Percentiles rank a stretch among this genome's conserved stretches.
phyloP scores from a whole-genome alignment of 2,888 invertebrate genomes.

The Oxycera nigricornis region DNA sequence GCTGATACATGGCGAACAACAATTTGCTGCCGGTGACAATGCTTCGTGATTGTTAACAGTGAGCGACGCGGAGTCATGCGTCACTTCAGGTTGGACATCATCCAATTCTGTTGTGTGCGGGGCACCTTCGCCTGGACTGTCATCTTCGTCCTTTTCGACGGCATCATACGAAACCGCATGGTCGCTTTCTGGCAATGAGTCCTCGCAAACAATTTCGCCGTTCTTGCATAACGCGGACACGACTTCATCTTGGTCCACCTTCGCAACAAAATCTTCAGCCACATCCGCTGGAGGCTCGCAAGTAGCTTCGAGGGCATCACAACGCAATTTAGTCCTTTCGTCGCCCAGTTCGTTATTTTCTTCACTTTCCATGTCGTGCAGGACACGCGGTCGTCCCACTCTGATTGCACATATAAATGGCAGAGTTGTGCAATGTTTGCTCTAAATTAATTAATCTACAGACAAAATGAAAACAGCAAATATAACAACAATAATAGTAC shows the following conservation, averaged over 20 bases:
- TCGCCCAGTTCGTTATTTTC: not conserved
- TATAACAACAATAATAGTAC: too few relatives aligned
- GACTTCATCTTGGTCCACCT: not conserved
- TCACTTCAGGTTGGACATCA: too few relatives aligned
- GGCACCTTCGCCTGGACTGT: not conserved
- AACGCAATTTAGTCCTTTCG: not conserved
- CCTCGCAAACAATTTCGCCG: not conserved
- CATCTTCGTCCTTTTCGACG: not conserved
- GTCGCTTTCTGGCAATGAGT: not conserved
- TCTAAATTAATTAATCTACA: too few relatives aligned
- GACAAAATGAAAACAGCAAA: too few relatives aligned
- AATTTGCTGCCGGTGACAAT: conserved; percentile 13
- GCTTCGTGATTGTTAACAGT: not conserved
- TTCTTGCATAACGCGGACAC: not conserved
- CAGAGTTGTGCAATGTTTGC: too few relatives aligned
- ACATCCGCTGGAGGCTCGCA: not conserved
- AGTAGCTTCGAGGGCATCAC: not conserved
- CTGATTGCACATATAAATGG: too few relatives aligned
- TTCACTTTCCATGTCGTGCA: not conserved
- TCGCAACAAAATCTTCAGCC: not conserved
- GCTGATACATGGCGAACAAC: conserved; percentile 21
- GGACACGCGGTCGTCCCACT: too few relatives aligned
- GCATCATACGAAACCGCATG: not conserved
- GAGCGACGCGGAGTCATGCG: too few relatives aligned
- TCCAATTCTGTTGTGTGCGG: too few relatives aligned